Conservation (phyloP, 2,113 vertebrate genomes). For the Oncorhynchus nerka region DNA sequence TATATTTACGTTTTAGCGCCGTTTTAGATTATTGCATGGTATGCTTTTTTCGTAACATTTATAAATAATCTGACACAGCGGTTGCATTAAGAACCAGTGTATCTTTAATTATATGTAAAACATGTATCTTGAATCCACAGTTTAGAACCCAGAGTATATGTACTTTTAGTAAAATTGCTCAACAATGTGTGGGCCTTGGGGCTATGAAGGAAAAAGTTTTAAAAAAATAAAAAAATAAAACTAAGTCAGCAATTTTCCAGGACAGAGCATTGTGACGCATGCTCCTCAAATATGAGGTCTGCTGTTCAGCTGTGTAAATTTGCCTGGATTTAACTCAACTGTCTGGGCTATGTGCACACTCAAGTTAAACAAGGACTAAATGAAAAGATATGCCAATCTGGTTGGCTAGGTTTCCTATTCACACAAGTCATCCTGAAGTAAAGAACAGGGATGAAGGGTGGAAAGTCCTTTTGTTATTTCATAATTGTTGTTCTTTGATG, state of each 20-base stretch:
- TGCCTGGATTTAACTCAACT: slow-evolving; percentile 13
- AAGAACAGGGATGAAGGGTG: slow-evolving; percentile 1
- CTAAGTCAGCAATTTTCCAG: slow-evolving; percentile 40
- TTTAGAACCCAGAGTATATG: not conserved
- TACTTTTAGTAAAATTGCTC: slow-evolving; percentile 20
- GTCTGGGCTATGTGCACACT: not conserved
- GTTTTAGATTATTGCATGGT: too few relatives aligned
- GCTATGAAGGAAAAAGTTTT: slow-evolving; percentile 33
- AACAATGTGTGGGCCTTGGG: slow-evolving; percentile 36
- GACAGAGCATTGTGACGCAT: not conserved
- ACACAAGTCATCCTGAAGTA: slow-evolving; percentile 57
- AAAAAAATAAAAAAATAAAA: slow-evolving; percentile 23
- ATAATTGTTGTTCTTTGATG: slow-evolving; percentile 53
- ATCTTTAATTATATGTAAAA: too few relatives aligned
- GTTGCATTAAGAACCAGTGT: too few relatives aligned
- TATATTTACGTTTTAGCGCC: too few relatives aligned
- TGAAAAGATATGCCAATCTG: slow-evolving; percentile 43
- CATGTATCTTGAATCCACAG: not conserved
- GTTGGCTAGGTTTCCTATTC: slow-evolving; percentile 42
- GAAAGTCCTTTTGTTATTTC: not conserved
- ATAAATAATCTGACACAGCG: too few relatives aligned
- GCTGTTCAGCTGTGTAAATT: slow-evolving; percentile 24
- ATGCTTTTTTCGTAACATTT: too few relatives aligned
- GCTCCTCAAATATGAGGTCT: not conserved
- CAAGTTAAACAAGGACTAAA: slow-evolving; percentile 47